phyloP scores from a whole-genome alignment of 2,113 vertebrate species.

The Polypterus bichir region DNA sequence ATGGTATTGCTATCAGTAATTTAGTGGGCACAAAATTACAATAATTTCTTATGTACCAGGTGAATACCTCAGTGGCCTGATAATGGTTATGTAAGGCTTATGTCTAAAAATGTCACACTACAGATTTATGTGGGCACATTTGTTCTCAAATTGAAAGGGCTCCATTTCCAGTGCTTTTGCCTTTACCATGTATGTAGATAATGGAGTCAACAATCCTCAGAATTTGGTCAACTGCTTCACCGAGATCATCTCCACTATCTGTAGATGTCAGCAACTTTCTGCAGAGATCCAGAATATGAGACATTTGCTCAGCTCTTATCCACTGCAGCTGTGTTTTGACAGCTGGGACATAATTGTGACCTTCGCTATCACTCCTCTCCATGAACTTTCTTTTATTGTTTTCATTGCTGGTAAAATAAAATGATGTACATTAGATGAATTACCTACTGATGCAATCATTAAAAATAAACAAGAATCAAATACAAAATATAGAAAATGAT shows the following conservation, averaged over 20 bases:
- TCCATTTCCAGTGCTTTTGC: not conserved
- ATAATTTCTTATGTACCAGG: no score
- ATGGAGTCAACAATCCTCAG: constrained; percentile 70
- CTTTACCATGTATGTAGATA: constrained; percentile 71
- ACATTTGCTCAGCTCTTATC: constrained; percentile 49
- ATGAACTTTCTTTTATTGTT: not conserved
- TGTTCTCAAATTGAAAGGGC: no score
- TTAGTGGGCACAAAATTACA: no score
- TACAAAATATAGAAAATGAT: no score
- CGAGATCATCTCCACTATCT: constrained; percentile 28
- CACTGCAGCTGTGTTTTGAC: constrained; percentile 36
- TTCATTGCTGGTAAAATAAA: not conserved
- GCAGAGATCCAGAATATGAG: constrained; percentile 55
- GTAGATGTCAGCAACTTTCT: constrained; percentile 52
- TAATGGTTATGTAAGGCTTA: no score
- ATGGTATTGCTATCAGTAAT: no score
- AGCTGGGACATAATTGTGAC: not conserved
- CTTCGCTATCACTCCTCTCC: not conserved
- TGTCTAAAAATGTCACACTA: no score
- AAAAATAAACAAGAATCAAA: no score
- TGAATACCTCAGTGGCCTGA: no score
- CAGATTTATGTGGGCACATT: no score
- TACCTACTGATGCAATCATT: no score
- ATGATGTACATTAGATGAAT: no score
- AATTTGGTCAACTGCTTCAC: constrained; percentile 43